Percentiles rank a stretch among this genome's conserved stretches.
These are phyloP conservation scores for Ariopsis seemanni DNA, from an alignment of 2,113 vertebrate genomes.

Conservation along the genomic window DNA sequence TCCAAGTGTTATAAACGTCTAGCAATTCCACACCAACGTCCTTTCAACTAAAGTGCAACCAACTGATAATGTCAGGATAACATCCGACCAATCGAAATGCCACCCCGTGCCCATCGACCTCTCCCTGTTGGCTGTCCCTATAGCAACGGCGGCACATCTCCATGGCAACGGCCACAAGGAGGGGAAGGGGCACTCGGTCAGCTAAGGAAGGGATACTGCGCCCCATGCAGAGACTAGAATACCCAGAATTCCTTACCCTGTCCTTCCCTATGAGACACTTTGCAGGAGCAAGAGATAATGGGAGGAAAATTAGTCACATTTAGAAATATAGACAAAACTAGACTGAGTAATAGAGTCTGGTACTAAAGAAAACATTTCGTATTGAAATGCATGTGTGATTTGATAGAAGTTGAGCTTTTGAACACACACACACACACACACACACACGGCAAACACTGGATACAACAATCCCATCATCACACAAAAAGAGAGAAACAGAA, in stretches of 20 bases:
- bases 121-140: constrained; percentile 45
- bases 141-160: constrained; percentile 27
- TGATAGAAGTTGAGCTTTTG: background rate
- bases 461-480: constrained; percentile 36
- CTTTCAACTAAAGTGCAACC: constrained; percentile 51
- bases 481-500: constrained; percentile 53
- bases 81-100: constrained; percentile 38
- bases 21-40: background rate
- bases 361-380: background rate
- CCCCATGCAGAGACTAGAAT: constrained; percentile 72
- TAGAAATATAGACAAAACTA: background rate
- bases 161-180: constrained; percentile 54
- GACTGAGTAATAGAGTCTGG: background rate
- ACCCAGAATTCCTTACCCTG: constrained; percentile 74
- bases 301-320: constrained; percentile 68
- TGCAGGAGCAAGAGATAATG: constrained; percentile 71
- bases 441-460: constrained; percentile 8
- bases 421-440: constrained; percentile 17
- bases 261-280: constrained; percentile 81
- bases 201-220: constrained; percentile 52
- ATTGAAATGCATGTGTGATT: background rate
- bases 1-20: background rate
- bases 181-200: constrained; percentile 56
- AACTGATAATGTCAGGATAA: constrained; percentile 41
- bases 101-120: constrained; percentile 40